These are phyloP conservation scores for Epizoanthus stellaris DNA, from an alignment of 92 coral and sea anemone genomes.

Conservation along the genomic window DNA sequence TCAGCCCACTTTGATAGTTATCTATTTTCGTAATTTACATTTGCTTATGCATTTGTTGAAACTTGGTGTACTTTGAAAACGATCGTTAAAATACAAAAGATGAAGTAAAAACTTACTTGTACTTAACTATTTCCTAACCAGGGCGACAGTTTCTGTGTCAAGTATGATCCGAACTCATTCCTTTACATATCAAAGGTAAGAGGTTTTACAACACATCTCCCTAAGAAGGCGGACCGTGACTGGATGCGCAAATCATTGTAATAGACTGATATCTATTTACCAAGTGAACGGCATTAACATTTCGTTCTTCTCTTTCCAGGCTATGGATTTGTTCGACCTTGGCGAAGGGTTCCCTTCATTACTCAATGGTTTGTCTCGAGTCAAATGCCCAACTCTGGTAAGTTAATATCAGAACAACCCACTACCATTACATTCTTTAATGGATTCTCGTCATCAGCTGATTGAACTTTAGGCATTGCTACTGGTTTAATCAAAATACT, in stretches of 20 bases:
- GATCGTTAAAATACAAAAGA: neutral
- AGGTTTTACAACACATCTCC: neutral
- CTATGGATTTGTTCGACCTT: constrained; percentile 96
- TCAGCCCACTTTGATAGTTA: neutral
- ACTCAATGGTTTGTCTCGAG: constrained; percentile 80
- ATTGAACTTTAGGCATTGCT: too few species aligned
- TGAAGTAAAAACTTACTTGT: neutral
- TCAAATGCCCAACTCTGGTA: constrained; percentile 93
- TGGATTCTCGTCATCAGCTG: neutral
- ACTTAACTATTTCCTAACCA: constrained; percentile 21
- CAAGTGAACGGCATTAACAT: neutral
- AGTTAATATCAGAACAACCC: constrained; percentile 3
- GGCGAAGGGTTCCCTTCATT: constrained; percentile 91
- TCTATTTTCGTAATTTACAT: neutral
- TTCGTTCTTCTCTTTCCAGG: constrained; percentile 51
- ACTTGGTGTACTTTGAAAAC: neutral
- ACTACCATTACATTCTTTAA: neutral
- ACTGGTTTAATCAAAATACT: neutral
- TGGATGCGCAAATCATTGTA: neutral
- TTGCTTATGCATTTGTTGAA: neutral
- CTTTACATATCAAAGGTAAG: constrained; percentile 94
- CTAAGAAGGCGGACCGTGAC: neutral
- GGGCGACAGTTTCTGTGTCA: constrained; percentile 96
- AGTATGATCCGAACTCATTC: constrained; percentile 94
- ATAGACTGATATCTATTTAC: neutral